These are phyloP conservation scores for Ailurus styani DNA, from an alignment of 2,113 vertebrate species.

Conservation along the genomic window DNA sequence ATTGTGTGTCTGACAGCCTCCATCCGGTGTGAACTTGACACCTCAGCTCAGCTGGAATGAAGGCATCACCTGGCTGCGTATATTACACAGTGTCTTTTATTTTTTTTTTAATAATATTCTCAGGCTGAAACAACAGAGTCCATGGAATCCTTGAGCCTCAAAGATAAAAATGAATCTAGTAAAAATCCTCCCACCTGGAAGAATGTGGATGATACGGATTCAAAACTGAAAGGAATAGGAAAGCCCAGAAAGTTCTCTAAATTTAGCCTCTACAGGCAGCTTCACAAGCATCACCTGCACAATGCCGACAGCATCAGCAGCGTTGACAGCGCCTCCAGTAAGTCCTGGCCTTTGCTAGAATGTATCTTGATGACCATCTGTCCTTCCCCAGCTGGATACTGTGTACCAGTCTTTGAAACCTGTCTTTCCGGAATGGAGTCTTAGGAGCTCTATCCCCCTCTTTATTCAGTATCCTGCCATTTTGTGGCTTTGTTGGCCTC, in stretches of 20 bases:
- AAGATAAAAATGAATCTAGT: slow-evolving; percentile 37
- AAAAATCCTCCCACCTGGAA: slow-evolving; percentile 51
- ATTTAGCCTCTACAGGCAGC: slow-evolving; percentile 89
- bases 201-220: slow-evolving; percentile 78
- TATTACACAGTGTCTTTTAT: neutral
- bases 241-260: slow-evolving; percentile 82
- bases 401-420: neutral
- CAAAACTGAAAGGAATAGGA: slow-evolving; percentile 86
- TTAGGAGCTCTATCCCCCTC: neutral
- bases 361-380: fast-evolving
- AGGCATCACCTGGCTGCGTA: neutral
- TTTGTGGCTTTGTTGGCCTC: neutral
- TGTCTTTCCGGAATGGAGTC: neutral
- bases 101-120: neutral
- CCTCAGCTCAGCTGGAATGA: neutral
- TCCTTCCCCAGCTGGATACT: neutral
- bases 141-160: slow-evolving; percentile 35
- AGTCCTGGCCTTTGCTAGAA: slow-evolving; percentile 52
- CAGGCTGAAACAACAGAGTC: slow-evolving; percentile 61
- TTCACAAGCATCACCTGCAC: slow-evolving; percentile 87
- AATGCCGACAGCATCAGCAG: slow-evolving; percentile 89
- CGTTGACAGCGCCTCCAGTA: slow-evolving; percentile 88
- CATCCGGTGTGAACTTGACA: neutral
- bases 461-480: neutral
- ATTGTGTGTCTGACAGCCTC: neutral